Percentiles rank a stretch among this genome's conserved stretches.
Conservation (phyloP, 2,113 vertebrate genomes). For the Leuciscus idus region DNA sequence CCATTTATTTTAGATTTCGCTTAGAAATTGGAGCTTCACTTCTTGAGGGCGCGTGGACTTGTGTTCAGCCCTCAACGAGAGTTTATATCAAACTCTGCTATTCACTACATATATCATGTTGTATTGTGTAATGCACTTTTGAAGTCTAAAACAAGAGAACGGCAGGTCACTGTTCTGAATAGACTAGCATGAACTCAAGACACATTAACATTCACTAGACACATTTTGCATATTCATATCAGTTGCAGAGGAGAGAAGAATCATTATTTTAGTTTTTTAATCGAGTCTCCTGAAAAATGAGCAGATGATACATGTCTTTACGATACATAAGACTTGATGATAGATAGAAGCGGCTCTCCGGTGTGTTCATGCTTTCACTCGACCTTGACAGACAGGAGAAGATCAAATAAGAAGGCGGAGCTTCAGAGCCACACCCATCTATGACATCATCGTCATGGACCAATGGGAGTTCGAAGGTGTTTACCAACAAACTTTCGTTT, state of each 20-base stretch:
- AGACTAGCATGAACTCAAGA: not conserved
- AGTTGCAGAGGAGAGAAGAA: not conserved
- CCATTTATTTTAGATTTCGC: conserved; percentile 49
- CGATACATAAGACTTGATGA: too few species aligned
- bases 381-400: too few species aligned
- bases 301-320: not conserved
- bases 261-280: not conserved
- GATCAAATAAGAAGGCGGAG: too few species aligned
- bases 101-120: not conserved
- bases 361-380: too few species aligned
- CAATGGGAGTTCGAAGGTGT: too few species aligned
- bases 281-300: not conserved
- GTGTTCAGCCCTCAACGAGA: not conserved
- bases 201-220: not conserved
- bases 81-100: not conserved
- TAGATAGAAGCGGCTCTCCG: too few species aligned
- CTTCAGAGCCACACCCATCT: too few species aligned
- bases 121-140: not conserved
- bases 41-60: conserved; percentile 9
- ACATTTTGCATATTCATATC: not conserved
- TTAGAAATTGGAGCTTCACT: conserved; percentile 37
- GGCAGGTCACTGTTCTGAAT: not conserved
- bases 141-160: not conserved
- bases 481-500: too few species aligned
- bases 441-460: too few species aligned